Conservation (phyloP, 2,888 invertebrate genomes). For the Drosophila niveifrons region DNA sequence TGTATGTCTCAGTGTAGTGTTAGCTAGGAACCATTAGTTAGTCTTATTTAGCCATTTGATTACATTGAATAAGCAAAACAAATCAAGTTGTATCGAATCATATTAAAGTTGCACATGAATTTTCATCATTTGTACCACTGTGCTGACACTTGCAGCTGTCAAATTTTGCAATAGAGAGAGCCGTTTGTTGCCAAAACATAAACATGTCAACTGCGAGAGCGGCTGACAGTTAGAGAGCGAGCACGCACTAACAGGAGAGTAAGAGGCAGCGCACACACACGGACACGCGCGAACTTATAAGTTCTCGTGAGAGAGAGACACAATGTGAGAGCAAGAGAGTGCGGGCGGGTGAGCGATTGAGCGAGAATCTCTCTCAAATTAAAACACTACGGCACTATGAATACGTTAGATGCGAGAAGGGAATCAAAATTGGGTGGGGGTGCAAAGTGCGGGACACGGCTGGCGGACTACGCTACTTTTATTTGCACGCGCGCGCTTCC, state of each 20-base stretch:
- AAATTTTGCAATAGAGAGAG: conserved; percentile 70
- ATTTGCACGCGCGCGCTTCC: conserved; percentile 56
- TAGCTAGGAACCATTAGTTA: conserved; percentile 74
- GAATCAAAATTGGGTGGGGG: conserved; percentile 24
- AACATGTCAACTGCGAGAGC: conserved; percentile 69
- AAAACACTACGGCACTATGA: conserved; percentile 58
- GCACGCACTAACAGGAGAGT: conserved; percentile 32
- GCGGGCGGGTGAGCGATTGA: conserved; percentile 41
- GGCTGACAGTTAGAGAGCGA: conserved; percentile 43
- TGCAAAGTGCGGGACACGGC: conserved; percentile 30
- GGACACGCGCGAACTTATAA: conserved; percentile 24
- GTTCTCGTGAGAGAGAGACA: conserved; percentile 30
- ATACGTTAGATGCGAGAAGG: conserved; percentile 26
- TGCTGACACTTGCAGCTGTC: conserved; percentile 75
- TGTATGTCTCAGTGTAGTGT: conserved; percentile 59
- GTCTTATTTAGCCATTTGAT: conserved; percentile 37
- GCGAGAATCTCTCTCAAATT: conserved; percentile 49
- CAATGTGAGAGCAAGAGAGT: conserved; percentile 25
- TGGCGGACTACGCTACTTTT: conserved; percentile 54
- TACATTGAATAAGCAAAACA: conserved; percentile 7
- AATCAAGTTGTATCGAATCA: neutral
- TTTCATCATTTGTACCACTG: conserved; percentile 62
- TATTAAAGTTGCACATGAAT: conserved; percentile 33
- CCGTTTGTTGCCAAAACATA: conserved; percentile 76
- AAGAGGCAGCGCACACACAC: conserved; percentile 35